These are phyloP conservation scores for Orchesella cincta DNA, from an alignment of 1,140 invertebrate species.

Conservation along the genomic window DNA sequence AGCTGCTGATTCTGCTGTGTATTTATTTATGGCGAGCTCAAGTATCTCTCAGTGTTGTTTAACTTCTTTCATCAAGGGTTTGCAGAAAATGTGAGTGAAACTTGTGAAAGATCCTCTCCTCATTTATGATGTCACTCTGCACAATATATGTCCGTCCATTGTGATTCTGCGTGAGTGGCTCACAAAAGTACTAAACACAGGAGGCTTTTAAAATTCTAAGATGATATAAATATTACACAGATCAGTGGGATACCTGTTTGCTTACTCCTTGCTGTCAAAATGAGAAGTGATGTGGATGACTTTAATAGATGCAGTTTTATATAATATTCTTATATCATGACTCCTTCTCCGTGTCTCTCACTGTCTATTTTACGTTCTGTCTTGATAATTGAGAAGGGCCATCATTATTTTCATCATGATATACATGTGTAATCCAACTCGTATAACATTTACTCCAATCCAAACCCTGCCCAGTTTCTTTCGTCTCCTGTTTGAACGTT, in stretches of 20 bases:
- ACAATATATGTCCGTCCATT: background rate
- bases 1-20: too few relatives aligned
- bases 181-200: background rate
- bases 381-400: background rate
- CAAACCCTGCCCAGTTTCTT: constrained; percentile 3
- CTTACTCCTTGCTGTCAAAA: background rate
- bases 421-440: too few relatives aligned
- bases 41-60: too few relatives aligned
- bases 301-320: background rate
- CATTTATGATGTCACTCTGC: background rate
- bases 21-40: too few relatives aligned
- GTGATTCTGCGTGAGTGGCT: background rate
- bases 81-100: too few relatives aligned
- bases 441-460: constrained; percentile 1
- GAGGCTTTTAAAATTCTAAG: background rate
- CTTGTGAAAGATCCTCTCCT: background rate
- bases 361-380: background rate
- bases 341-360: background rate
- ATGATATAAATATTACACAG: background rate
- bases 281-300: background rate
- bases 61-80: too few relatives aligned
- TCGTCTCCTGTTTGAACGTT: background rate
- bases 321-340: background rate
- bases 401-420: constrained; percentile 1
- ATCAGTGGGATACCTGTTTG: constrained; percentile 23